These are phyloP conservation scores for Anthonomus grandis DNA, from an alignment of 1,140 invertebrate species.

Conservation along the genomic window DNA sequence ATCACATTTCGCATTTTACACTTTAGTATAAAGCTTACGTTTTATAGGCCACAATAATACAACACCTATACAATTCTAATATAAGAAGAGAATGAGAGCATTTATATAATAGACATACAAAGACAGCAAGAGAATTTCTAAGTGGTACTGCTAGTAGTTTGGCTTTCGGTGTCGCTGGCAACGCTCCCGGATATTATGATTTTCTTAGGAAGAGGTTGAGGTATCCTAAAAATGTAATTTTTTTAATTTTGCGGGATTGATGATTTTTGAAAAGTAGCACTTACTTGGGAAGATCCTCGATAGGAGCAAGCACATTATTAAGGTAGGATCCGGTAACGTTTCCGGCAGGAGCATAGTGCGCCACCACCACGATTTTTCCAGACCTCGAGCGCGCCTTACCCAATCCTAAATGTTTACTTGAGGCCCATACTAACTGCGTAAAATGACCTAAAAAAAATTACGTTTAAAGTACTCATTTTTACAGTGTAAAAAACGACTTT, in stretches of 20 bases:
- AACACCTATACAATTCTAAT: too few relatives aligned
- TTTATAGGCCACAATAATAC: too few relatives aligned
- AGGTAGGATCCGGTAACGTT: conserved; percentile 74
- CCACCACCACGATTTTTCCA: conserved; percentile 76
- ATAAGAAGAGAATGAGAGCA: too few relatives aligned
- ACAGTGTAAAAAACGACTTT: background rate
- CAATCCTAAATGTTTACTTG: conserved; percentile 73
- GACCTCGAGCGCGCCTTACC: conserved; percentile 73
- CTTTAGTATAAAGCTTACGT: too few relatives aligned
- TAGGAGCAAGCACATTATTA: conserved; percentile 70
- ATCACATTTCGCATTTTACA: too few relatives aligned
- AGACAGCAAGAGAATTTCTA: background rate
- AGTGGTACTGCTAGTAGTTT: conserved; percentile 9
- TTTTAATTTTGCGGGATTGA: too few relatives aligned
- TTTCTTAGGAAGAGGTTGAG: conserved; percentile 11
- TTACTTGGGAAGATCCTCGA: conserved; percentile 30
- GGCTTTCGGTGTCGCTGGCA: conserved; percentile 16
- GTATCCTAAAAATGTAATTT: conserved; percentile 9
- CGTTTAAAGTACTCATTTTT: background rate
- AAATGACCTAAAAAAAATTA: conserved; percentile 69
- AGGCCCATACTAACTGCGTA: conserved; percentile 86
- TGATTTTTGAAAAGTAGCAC: background rate
- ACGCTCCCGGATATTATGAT: conserved; percentile 10
- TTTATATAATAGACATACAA: too few relatives aligned
- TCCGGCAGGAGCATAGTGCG: conserved; percentile 75